phyloP scores from a whole-genome alignment of 92 coral and sea anemone genomes.

The Metridium senile region DNA sequence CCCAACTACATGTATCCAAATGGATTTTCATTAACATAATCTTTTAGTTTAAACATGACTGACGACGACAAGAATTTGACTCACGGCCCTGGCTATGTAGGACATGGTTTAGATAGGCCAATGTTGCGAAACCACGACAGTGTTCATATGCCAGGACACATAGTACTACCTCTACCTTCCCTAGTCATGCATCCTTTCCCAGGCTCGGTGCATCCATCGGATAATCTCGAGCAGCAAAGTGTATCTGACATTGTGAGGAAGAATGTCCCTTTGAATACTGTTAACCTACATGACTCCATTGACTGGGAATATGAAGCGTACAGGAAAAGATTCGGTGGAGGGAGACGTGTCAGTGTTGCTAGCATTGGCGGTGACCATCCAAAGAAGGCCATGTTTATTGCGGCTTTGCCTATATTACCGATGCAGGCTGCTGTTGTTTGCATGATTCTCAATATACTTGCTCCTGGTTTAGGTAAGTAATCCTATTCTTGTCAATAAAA shows the following conservation, averaged over 20 bases:
- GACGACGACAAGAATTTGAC: not conserved
- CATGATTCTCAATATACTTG: slow-evolving; percentile 46
- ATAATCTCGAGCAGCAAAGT: slow-evolving; percentile 38
- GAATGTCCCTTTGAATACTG: not conserved
- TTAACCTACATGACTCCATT: too few relatives aligned
- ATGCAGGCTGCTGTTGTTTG: slow-evolving; percentile 58
- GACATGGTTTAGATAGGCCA: slow-evolving; percentile 25
- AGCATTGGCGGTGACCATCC: slow-evolving; percentile 39
- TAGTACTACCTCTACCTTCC: slow-evolving; percentile 56
- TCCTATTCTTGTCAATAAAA: not conserved
- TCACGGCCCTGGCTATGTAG: not conserved
- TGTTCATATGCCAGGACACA: slow-evolving; percentile 74
- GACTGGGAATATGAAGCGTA: not conserved
- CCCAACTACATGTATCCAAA: not conserved
- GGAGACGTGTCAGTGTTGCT: slow-evolving; percentile 26
- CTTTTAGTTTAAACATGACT: not conserved
- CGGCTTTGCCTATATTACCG: slow-evolving; percentile 58
- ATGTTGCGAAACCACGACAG: slow-evolving; percentile 48
- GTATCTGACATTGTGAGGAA: slow-evolving; percentile 35
- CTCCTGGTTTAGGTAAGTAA: slow-evolving; percentile 66
- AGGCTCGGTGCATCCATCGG: slow-evolving; percentile 55
- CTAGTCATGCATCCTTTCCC: slow-evolving; percentile 70
- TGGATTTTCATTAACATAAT: not conserved
- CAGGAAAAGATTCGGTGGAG: not conserved
- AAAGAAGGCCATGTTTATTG: slow-evolving; percentile 22